Conservation (phyloP, 2,797 vertebrate species). For the Malacoctenus gilli region DNA sequence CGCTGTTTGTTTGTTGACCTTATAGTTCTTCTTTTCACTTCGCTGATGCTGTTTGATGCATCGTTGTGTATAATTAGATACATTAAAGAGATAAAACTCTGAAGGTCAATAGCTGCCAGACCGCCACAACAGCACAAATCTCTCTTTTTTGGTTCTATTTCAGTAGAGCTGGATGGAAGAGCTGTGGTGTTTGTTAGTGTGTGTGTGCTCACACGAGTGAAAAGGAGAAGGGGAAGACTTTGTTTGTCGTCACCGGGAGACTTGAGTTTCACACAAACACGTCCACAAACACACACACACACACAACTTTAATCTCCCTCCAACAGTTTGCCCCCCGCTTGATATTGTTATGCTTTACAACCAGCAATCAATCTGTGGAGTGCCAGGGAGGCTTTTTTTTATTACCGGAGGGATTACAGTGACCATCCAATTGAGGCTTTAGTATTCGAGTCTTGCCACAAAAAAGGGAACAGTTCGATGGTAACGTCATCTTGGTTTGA, state of each 20-base stretch:
- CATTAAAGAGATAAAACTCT: constrained; percentile 32
- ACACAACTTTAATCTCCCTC: constrained; percentile 42
- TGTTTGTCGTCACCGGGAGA: constrained; percentile 38
- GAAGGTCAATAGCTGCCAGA: constrained; percentile 29
- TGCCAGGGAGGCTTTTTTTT: constrained; percentile 33
- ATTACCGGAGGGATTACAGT: constrained; percentile 53
- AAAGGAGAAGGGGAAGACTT: constrained; percentile 17
- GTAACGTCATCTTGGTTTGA: constrained; percentile 31
- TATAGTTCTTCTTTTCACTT: too few species aligned
- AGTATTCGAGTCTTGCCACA: constrained; percentile 30
- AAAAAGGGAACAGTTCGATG: constrained; percentile 43
- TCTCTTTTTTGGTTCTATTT: too few species aligned
- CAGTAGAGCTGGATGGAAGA: constrained; percentile 45
- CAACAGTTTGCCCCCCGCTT: constrained; percentile 35
- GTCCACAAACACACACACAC: constrained; percentile 1
- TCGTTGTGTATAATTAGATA: neutral
- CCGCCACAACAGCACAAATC: constrained; percentile 11
- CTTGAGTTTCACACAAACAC: constrained; percentile 1
- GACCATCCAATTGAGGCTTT: constrained; percentile 46
- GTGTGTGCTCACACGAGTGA: constrained; percentile 6
- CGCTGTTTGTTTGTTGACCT: too few species aligned
- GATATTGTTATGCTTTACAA: constrained; percentile 56
- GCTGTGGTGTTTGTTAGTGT: constrained; percentile 23
- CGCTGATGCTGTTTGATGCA: neutral
- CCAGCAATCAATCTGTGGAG: constrained; percentile 37